These are phyloP conservation scores for Pipistrellus pygmaeus DNA, from an alignment of 2,797 vertebrate genomes.

Conservation along the genomic window DNA sequence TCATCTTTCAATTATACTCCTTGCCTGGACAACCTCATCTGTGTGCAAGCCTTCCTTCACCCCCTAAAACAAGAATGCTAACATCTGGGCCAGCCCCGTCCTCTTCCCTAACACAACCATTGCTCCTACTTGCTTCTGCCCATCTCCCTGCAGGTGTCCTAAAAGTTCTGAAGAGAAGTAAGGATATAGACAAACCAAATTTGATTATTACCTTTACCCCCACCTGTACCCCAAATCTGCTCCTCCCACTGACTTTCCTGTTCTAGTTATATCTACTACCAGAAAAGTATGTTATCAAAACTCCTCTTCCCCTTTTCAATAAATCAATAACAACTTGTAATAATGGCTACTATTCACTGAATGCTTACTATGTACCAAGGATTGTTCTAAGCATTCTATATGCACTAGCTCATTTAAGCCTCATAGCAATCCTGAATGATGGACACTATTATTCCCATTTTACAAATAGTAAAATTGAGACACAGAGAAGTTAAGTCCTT, in stretches of 20 bases:
- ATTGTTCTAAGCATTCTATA: neutral
- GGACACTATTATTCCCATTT: neutral
- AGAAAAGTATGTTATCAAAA: neutral
- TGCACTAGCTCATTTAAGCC: neutral
- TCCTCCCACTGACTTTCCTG: neutral
- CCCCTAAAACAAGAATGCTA: neutral
- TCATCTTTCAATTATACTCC: neutral
- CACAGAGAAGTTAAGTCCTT: slow-evolving; percentile 20
- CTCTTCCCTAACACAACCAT: neutral
- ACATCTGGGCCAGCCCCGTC: neutral
- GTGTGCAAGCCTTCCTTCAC: neutral
- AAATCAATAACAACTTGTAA: neutral
- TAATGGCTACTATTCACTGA: neutral
- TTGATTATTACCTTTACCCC: neutral
- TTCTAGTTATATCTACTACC: neutral
- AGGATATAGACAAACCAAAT: neutral
- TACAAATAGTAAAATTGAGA: neutral
- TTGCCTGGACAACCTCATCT: neutral
- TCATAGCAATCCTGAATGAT: neutral
- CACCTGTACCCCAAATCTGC: neutral
- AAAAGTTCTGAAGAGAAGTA: neutral
- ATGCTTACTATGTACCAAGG: neutral
- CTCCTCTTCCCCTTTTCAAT: neutral
- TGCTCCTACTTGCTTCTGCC: neutral
- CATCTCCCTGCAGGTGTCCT: neutral